A percentile compares a stretch with the other conserved stretches of the same genome.
These are phyloP conservation scores for Euclidia mi DNA, from an alignment of 2,888 invertebrate genomes.

Conservation along the genomic window DNA sequence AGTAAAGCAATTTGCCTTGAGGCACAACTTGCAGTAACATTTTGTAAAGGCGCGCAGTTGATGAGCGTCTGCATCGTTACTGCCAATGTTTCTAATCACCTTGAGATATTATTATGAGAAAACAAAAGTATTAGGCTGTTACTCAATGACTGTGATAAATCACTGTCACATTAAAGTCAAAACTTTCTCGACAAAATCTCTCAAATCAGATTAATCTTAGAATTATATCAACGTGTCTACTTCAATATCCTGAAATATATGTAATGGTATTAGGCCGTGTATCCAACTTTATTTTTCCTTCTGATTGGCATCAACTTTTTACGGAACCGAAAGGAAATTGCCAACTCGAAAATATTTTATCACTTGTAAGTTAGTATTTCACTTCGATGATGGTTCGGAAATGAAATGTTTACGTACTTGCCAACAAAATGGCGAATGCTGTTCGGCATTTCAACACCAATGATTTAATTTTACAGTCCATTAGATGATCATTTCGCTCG, in stretches of 20 bases:
- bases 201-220: background rate
- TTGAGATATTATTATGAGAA: no score
- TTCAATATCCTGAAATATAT: constrained; percentile 3
- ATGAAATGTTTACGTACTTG: constrained; percentile 64
- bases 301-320: constrained; percentile 24
- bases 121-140: no score
- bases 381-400: constrained; percentile 52
- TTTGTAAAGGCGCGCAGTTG: no score
- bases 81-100: no score
- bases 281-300: constrained; percentile 11
- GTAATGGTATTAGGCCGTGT: background rate
- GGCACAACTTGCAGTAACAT: no score
- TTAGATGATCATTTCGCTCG: constrained; percentile 52
- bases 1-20: no score
- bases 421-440: constrained; percentile 72
- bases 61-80: no score
- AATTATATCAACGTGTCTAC: constrained; percentile 24
- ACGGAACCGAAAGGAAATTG: constrained; percentile 48
- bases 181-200: background rate
- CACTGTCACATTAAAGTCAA: no score
- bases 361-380: constrained; percentile 17
- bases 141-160: no score
- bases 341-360: constrained; percentile 40
- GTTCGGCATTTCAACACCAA: constrained; percentile 66
- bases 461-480: constrained; percentile 70